phyloP scores from a whole-genome alignment of 2,888 invertebrate genomes.

The Hyles lineata region DNA sequence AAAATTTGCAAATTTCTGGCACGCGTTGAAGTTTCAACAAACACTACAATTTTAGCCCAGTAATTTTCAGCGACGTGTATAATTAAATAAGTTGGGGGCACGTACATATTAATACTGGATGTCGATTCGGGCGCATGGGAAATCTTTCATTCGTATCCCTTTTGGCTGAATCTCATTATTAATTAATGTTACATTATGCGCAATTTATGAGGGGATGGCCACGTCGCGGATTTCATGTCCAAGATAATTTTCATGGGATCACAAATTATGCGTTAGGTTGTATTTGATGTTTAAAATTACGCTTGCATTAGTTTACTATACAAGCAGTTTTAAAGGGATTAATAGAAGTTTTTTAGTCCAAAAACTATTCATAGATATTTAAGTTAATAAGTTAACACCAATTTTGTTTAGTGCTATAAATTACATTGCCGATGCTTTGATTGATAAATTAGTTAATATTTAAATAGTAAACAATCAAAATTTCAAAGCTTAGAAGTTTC shows the following conservation, averaged over 20 bases:
- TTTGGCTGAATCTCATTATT: constrained; percentile 5
- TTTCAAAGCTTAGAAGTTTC: too few relatives aligned
- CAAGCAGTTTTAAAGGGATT: too few relatives aligned
- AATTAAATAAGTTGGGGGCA: constrained; percentile 14
- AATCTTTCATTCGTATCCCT: constrained; percentile 25
- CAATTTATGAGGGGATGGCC: background rate
- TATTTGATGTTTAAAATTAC: background rate
- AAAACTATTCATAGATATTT: too few relatives aligned
- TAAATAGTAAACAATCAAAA: too few relatives aligned
- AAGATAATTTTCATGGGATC: background rate
- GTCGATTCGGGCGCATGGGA: constrained; percentile 26
- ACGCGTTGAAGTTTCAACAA: background rate
- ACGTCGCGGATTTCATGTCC: background rate
- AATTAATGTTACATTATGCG: constrained; percentile 15
- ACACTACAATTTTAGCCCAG: background rate
- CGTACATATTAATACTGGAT: constrained; percentile 20
- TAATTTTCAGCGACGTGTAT: constrained; percentile 18
- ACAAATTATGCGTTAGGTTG: background rate
- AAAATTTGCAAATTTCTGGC: background rate
- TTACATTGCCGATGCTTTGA: too few relatives aligned
- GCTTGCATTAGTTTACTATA: background rate
- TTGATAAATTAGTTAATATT: too few relatives aligned
- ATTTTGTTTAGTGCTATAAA: too few relatives aligned
- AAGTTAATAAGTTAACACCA: too few relatives aligned
- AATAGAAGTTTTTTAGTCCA: too few relatives aligned